Evolutionary conservation across 2,888 invertebrate species (phyloP).

Genomic region (Cloeon dipterum): DNA sequence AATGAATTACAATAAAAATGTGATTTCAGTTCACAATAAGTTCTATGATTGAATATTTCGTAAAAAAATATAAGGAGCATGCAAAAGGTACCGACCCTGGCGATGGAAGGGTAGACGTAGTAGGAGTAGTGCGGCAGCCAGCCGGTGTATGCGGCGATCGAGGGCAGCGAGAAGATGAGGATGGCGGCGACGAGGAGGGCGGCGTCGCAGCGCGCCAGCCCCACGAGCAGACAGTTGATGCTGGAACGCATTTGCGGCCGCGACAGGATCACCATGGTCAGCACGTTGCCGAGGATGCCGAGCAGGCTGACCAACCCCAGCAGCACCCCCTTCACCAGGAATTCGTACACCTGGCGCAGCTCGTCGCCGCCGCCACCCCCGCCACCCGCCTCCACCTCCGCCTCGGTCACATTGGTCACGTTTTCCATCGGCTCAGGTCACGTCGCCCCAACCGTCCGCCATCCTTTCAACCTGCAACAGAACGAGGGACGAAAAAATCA

Average conservation of each 20-base stretch:
- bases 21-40: no score
- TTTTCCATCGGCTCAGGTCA: no score
- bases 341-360: slow-evolving; percentile 32
- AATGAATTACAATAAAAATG: slow-evolving; percentile 1
- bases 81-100: no score
- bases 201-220: slow-evolving; percentile 83
- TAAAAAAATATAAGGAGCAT: no score
- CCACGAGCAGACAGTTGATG: slow-evolving; percentile 82
- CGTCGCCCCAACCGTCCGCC: no score
- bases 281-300: slow-evolving; percentile 73
- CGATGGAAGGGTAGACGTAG: no score
- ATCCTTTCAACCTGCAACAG: no score
- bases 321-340: slow-evolving; percentile 60
- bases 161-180: slow-evolving; percentile 65
- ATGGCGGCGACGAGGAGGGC: slow-evolving; percentile 69
- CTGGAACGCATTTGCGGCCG: slow-evolving; percentile 90
- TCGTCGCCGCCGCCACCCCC: no score
- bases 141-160: slow-evolving; percentile 62
- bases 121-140: slow-evolving; percentile 18
- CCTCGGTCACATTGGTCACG: no score
- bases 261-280: slow-evolving; percentile 74
- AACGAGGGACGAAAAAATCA: no score
- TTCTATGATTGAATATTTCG: no score
- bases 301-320: slow-evolving; percentile 57
- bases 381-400: no score